Base-by-base conservation (phyloP, 1,140 invertebrate genomes). In the Scaptodrosophila lebanonensis region DNA sequence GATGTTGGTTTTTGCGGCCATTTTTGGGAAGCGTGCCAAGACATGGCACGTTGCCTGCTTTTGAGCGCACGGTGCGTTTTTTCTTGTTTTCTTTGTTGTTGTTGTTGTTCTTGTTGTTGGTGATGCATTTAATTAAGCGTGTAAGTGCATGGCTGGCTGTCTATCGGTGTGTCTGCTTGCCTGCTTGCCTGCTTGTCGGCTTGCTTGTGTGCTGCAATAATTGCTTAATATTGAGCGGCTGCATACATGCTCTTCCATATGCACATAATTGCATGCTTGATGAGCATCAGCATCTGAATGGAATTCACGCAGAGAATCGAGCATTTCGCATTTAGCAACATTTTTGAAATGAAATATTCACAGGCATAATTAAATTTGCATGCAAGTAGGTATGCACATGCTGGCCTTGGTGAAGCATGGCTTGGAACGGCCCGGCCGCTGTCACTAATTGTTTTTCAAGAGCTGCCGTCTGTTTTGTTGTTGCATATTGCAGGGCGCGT, bases 51-150 rank as follows among this genome's bases (percentile, higher is more conserved):
- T 61, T 76, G 72, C 73, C 64, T 65, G 53, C 60, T 66, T 73
- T 73, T 58, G 60, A 52, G 75, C 60, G 59, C 43, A 30, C 25
- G 6, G 45, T 45, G 32, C 57, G 60, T 25, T 25, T 25, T 25
- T 3, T 25, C 3, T 3, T 8, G 22, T 25, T 8, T 25, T 8
- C 22, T 25, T 25, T 4, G 3, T 25, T 25, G 3, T 25, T 25
- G 3, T 25, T 25, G 3, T 25, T 25, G 8, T 25, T 25, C 22
- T 8, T 25, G 3, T 4, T 25, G 3, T 25, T 25, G 22, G 22
- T 8, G 22, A 4, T 25, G 60, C 68, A 82, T 79, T 79, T 82
- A 82, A 79, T 79, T 79, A 79, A 82, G 73, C 73, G 73, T 79
- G 75, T 73, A 79, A 79, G 64, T 79, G 75, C 70, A 75, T 43